Conservation (phyloP, 2,113 vertebrate species). For the Seriola aureovittata region DNA sequence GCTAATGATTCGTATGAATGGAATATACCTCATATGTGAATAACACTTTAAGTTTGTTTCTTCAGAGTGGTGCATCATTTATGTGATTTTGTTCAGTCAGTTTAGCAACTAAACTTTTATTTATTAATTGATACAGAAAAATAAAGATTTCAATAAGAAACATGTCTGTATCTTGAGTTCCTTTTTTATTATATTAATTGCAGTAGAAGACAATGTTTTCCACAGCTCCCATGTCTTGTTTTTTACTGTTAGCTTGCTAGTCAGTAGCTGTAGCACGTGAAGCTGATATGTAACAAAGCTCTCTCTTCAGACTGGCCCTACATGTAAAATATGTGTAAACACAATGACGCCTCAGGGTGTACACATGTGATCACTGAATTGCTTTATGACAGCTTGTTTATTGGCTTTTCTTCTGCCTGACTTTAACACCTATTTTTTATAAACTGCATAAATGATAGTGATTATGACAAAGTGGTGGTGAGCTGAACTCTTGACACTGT, state of each 20-base stretch:
- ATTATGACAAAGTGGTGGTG: neutral
- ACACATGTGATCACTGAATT: neutral
- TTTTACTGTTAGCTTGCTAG: too few relatives aligned
- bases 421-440: neutral
- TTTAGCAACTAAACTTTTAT: neutral
- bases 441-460: neutral
- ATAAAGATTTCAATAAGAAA: conserved; percentile 12
- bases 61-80: neutral
- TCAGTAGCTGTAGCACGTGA: neutral
- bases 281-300: too few relatives aligned
- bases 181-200: neutral
- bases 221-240: too few relatives aligned
- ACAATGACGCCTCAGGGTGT: neutral
- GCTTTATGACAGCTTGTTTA: neutral
- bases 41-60: neutral
- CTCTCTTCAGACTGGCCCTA: neutral
- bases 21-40: conserved; percentile 8
- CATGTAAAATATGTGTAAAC: neutral
- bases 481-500: too few relatives aligned
- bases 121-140: neutral
- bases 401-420: neutral
- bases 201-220: too few relatives aligned
- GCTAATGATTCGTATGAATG: neutral
- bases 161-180: neutral
- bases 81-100: neutral